Evolutionary conservation across 2,888 invertebrate genomes (phyloP), one percentile per base, ranked within the genome.

Genomic region (Matsumyia berberina): DNA sequence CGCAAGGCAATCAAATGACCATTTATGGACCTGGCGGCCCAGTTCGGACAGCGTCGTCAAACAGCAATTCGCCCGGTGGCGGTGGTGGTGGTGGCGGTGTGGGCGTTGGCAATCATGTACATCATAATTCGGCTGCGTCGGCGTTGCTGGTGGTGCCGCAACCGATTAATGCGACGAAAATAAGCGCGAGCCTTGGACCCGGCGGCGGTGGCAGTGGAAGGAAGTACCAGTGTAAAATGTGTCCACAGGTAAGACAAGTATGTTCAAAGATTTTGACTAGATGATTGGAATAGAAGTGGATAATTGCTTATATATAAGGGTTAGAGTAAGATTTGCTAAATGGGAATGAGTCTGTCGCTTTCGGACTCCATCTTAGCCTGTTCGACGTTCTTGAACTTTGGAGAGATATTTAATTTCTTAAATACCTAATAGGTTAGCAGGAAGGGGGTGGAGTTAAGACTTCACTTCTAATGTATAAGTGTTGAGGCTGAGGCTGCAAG

Each of bases 221-320:
- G 91, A 98, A 97, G 93, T 98, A 97, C 93, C 97, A 97, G 92
- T 97, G 97, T 94, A 98, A 98, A 93, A 98, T 98, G 97, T 97
- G 97, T 91, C 97, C 97, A 87, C 97, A 98, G 97, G 98, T 98
- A 93, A 93, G 96, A 37, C 9, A 12, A 29, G 31, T 24, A 24
- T 24, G 24, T 24, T 3, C 1, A 24, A 24, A 24, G 1, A 4
- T 24, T 24, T 24, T 3, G 24, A 24, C 1, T 24, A 3, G 24
- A 24, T 24, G 24, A 24, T 24, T 24, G 24, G 24, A 24, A 24
- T 24, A n/a, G 24, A 24, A 24, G 24, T 24, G 24, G 24, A 24
- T 3, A 4, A 3, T 4, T 24, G 24, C 4, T 24, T 1, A 24
- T 3, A 3, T 24, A 4, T 3, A 24, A 24, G 24, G 24, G 24